Conservation (phyloP, 2,888 invertebrate species). For the Campaea margaritaria region DNA sequence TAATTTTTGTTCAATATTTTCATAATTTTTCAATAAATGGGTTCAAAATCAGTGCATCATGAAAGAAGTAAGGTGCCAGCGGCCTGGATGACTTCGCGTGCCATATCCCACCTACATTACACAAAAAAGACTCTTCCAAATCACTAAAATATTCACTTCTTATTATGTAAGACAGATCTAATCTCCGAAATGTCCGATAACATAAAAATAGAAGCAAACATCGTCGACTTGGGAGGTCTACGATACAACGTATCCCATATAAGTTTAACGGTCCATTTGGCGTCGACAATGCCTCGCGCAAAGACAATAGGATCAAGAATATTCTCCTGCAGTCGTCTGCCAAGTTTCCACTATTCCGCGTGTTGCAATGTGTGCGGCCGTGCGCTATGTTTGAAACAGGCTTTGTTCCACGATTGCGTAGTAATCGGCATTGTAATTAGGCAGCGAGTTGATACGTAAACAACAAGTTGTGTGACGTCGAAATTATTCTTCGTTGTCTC, state of each 20-base stretch:
- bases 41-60: too few relatives aligned
- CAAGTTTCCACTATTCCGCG: conserved; percentile 42
- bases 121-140: too few relatives aligned
- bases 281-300: conserved; percentile 49
- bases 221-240: conserved; percentile 46
- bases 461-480: conserved; percentile 50
- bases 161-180: too few relatives aligned
- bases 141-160: too few relatives aligned
- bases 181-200: conserved; percentile 6
- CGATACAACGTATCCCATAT: conserved; percentile 48
- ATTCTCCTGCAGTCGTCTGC: conserved; percentile 44
- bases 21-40: too few relatives aligned
- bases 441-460: conserved; percentile 53
- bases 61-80: too few relatives aligned
- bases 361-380: conserved; percentile 30
- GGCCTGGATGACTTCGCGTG: too few relatives aligned
- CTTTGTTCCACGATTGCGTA: conserved; percentile 50
- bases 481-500: conserved; percentile 52
- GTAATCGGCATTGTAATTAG: conserved; percentile 62
- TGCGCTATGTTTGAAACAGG: conserved; percentile 31
- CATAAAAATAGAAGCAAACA: conserved; percentile 2
- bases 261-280: conserved; percentile 58
- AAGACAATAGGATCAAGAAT: conserved; percentile 49
- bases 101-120: too few relatives aligned
- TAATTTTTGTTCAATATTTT: too few relatives aligned